A percentile compares a stretch with the other conserved stretches of the same genome.
Conservation (phyloP, 2,113 vertebrate species). For the Lampris megalopsis region DNA sequence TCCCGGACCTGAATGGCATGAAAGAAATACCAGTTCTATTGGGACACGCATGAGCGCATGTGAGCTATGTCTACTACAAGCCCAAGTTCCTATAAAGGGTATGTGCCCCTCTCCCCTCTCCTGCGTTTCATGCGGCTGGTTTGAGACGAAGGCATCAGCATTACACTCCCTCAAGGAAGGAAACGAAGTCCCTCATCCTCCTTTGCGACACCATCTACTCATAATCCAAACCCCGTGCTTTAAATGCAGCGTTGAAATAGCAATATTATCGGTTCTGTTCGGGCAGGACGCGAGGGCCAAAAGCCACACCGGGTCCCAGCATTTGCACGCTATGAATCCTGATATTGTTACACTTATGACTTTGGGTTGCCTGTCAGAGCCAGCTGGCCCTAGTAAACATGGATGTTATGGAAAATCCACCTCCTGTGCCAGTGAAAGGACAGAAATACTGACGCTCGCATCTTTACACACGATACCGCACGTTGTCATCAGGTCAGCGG, state of each 20-base stretch:
- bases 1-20: conserved; percentile 73
- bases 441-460: conserved; percentile 75
- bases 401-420: conserved; percentile 81
- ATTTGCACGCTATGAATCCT: conserved; percentile 50
- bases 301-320: conserved; percentile 27
- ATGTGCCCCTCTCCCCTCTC: conserved; percentile 58
- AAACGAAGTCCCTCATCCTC: conserved; percentile 13
- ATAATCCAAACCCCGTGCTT: conserved; percentile 9
- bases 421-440: conserved; percentile 73
- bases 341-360: conserved; percentile 63
- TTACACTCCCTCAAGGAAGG: not conserved
- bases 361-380: conserved; percentile 59
- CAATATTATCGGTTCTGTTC: conserved; percentile 14
- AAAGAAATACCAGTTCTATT: conserved; percentile 84
- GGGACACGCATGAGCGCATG: conserved; percentile 81
- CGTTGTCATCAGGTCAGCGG: conserved; percentile 71
- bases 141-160: conserved; percentile 42
- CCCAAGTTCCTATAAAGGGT: conserved; percentile 70
- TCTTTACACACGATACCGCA: conserved; percentile 76
- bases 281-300: not conserved
- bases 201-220: conserved; percentile 5
- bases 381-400: conserved; percentile 76
- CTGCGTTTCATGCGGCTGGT: conserved; percentile 54
- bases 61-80: conserved; percentile 84
- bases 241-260: not conserved